phyloP scores from a whole-genome alignment of 2,888 invertebrate species.

The Polymixis flavicincta region DNA sequence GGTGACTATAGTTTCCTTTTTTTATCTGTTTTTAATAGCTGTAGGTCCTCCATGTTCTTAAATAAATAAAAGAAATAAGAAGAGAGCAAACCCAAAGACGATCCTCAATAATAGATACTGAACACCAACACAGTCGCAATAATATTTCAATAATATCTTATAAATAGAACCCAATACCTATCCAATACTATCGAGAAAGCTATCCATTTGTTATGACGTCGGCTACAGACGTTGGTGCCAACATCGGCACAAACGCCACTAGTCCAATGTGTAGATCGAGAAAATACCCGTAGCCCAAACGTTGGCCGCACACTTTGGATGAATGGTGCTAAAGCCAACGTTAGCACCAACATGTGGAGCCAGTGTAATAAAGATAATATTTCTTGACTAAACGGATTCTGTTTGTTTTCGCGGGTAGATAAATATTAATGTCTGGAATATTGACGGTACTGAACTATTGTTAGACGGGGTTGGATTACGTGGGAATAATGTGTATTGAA shows the following conservation, averaged over 20 bases:
- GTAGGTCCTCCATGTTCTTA: no score
- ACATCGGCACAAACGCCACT: background rate
- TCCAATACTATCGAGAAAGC: slow-evolving; percentile 11
- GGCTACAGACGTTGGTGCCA: background rate
- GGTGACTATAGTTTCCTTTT: no score
- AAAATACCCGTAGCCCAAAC: background rate
- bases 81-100: background rate
- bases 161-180: background rate
- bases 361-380: slow-evolving; percentile 55
- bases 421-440: slow-evolving; percentile 41
- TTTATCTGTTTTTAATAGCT: no score
- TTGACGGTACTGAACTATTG: slow-evolving; percentile 6
- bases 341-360: background rate
- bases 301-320: background rate
- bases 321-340: background rate
- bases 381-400: slow-evolving; percentile 43
- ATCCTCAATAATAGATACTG: slow-evolving; percentile 1
- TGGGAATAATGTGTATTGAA: background rate
- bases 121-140: background rate
- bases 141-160: slow-evolving; percentile 26
- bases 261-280: background rate
- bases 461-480: background rate
- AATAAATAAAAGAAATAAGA: no score
- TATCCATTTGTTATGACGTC: slow-evolving; percentile 1
- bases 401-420: slow-evolving; percentile 28